Percentiles rank a stretch among this genome's conserved stretches.
phyloP scores from a whole-genome alignment of 2,113 vertebrate species.

The Porphyrio hochstetteri region DNA sequence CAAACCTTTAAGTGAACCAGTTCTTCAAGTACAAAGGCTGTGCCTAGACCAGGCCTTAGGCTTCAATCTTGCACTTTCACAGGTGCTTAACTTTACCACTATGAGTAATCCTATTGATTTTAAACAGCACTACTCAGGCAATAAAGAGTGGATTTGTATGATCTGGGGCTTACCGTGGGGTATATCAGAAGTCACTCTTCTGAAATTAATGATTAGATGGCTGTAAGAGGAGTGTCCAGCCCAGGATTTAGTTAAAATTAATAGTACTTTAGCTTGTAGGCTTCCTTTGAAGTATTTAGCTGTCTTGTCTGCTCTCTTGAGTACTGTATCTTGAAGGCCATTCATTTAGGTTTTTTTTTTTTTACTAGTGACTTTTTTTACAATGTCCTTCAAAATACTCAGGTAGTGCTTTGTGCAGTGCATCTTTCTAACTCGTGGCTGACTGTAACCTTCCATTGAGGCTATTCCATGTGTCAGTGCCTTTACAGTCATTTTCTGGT shows the following conservation, averaged over 20 bases:
- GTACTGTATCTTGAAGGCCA: not conserved
- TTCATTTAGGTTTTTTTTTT: not conserved
- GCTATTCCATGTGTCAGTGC: not conserved
- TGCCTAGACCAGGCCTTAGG: slow-evolving; percentile 4
- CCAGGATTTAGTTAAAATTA: not conserved
- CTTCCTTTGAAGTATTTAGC: not conserved
- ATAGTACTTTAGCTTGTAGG: not conserved
- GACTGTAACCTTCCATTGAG: not conserved
- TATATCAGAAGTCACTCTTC: not conserved
- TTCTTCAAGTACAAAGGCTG: slow-evolving; percentile 34
- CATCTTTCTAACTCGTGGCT: not conserved
- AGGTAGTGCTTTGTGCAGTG: not conserved
- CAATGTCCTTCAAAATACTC: not conserved
- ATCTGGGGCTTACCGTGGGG: not conserved
- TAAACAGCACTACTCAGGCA: not conserved
- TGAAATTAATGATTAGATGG: slow-evolving; percentile 7
- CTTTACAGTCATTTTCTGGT: not conserved
- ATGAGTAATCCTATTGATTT: slow-evolving; percentile 51
- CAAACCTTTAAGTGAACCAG: slow-evolving; percentile 29
- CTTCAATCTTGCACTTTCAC: slow-evolving; percentile 16
- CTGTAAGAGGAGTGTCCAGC: not conserved
- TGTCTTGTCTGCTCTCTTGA: not conserved
- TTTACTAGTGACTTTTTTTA: not conserved
- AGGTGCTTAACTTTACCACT: slow-evolving; percentile 41
- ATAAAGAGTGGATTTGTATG: slow-evolving; percentile 40